A percentile compares a stretch with the other conserved stretches of the same genome.
These are phyloP conservation scores for Caenorhabditis inopinata DNA, from an alignment of 1,140 invertebrate genomes.

Conservation along the genomic window DNA sequence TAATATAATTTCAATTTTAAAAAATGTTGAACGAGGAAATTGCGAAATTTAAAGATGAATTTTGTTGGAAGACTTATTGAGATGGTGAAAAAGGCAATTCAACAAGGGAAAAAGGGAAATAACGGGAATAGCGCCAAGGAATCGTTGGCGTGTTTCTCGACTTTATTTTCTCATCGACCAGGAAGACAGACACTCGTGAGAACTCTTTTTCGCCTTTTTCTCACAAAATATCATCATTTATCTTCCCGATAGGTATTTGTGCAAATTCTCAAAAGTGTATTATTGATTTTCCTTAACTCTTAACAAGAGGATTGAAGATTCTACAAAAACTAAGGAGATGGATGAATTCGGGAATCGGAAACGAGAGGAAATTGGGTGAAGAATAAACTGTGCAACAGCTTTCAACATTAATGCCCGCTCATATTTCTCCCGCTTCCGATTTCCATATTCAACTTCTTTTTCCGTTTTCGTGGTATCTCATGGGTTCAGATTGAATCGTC, in stretches of 20 bases:
- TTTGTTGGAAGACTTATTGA: too few species aligned
- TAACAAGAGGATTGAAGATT: not conserved
- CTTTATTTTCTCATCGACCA: not conserved
- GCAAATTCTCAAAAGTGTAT: conserved; percentile 23
- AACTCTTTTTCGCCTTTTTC: conserved; percentile 24
- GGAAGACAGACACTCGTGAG: not conserved
- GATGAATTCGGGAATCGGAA: conserved; percentile 9
- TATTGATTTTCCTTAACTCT: conserved; percentile 18
- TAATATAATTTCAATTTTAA: too few species aligned
- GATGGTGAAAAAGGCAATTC: not conserved
- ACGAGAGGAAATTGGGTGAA: conserved; percentile 24
- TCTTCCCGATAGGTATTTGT: not conserved
- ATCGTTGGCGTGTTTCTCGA: not conserved
- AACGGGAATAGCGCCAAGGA: not conserved
- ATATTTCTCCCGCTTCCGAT: too few species aligned
- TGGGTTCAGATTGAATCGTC: too few species aligned
- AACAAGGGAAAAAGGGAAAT: not conserved
- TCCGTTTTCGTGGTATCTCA: too few species aligned
- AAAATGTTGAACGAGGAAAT: too few species aligned
- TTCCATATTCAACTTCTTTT: too few species aligned
- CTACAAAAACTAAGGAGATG: too few species aligned
- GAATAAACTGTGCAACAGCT: too few species aligned
- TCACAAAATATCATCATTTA: conserved; percentile 19
- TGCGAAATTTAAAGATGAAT: too few species aligned
- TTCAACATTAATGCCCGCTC: too few species aligned